These are phyloP conservation scores for Phortica okadai DNA, from an alignment of 2,888 invertebrate genomes.

Conservation along the genomic window DNA sequence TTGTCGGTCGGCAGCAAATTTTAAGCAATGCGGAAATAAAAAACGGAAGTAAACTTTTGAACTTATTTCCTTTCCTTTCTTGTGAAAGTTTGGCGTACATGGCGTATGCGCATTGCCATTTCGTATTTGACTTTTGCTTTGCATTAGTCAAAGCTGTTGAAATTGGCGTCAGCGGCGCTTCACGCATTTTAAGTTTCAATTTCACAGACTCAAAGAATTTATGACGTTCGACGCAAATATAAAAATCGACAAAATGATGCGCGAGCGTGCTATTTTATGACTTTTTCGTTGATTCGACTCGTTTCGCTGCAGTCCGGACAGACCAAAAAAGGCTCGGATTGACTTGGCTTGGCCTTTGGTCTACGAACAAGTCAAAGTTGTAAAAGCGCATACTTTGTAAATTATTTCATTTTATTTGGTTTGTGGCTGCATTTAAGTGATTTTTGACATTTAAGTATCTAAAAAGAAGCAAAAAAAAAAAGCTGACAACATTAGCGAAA, in stretches of 20 bases:
- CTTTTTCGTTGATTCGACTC: not conserved
- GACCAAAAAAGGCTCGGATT: not conserved
- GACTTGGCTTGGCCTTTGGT: not conserved
- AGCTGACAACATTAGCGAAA: not conserved
- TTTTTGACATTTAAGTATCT: conserved; percentile 56
- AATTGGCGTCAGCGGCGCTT: conserved; percentile 49
- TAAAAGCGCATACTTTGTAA: conserved; percentile 26
- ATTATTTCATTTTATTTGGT: conserved; percentile 24
- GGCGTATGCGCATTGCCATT: conserved; percentile 7
- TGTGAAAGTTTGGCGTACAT: conserved; percentile 3
- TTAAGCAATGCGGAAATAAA: not conserved
- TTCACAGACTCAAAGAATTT: conserved; percentile 63
- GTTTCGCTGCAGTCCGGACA: not conserved
- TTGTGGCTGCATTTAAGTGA: conserved; percentile 63
- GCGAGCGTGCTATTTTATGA: conserved; percentile 11
- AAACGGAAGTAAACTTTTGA: conserved; percentile 36
- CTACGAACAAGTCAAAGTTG: not conserved
- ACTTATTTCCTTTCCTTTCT: conserved; percentile 37
- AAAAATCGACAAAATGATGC: conserved; percentile 15
- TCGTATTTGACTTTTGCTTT: not conserved
- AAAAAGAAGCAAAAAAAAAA: conserved; percentile 9
- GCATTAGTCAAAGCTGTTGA: not conserved
- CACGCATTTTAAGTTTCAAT: conserved; percentile 72
- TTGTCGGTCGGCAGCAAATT: not conserved
- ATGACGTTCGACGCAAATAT: conserved; percentile 40